Base-by-base conservation (phyloP, 2,113 vertebrate species). In the Chelonoidis abingdonii region DNA sequence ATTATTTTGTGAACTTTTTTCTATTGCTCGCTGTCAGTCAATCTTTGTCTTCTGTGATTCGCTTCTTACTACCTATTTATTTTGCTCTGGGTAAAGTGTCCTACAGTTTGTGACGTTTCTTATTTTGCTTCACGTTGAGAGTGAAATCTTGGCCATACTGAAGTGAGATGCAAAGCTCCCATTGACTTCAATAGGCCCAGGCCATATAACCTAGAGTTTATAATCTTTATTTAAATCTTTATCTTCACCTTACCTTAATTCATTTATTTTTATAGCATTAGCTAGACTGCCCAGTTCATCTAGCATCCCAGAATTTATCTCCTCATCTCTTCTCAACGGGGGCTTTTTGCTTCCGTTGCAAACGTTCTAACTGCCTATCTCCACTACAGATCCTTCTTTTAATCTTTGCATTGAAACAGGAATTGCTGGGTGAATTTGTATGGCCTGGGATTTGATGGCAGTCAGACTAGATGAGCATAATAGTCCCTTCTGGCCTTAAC, bases 191-290 rank as follows among this genome's bases (percentile, higher is more conserved):
- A 52, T 13, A 83, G 75, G 50, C 44, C 53, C 83, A 85, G 1
- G 81, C 92, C 88, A 10, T 95, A 79, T 76, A 90, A 84, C 53
- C 82, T 95, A 78, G 86, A 91, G 91, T 96, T 97, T 93, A 84
- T 92, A 95, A 91, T 97, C 94, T 92, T 89, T 95, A 95, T 96
- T 97, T 97, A 97, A 97, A n/a, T 17, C 35, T n/a, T 65, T 65
- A 65, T 97, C 96, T 97, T 96, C 91, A 89, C 85, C 5, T 87
- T 95, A 96, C 85, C 11, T 90, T 96, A 96, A 97, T 97, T 96
- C 94, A 97, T 97, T 97, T 95, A 94, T 96, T 97, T 97, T 88
- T 92, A 95, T 97, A 96, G 41, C 87, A 92, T 96, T 95, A 96
- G 94, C 89, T 95, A 90, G 88, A 94, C 94, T 94, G 76, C 92